Base-by-base conservation (phyloP, 2,797 vertebrate genomes). In the Tapirus indicus region DNA sequence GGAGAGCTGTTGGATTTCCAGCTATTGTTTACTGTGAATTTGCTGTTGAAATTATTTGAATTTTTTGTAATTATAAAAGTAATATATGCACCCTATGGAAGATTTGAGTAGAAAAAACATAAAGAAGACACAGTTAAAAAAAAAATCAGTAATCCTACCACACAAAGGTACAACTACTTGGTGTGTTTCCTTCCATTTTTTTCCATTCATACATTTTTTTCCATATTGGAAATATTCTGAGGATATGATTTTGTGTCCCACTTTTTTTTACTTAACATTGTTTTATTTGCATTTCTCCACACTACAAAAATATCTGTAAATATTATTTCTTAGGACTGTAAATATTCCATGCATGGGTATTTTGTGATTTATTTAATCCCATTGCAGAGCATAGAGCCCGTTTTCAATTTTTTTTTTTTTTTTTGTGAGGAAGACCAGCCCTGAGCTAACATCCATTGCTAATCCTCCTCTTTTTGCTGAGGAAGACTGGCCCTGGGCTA, bases 21-120 rank as follows among this genome's bases (percentile, higher is more conserved):
- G n/a, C 21, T 84, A 2, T 84, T 89, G 25, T 79, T 89, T 38
- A 23, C 77, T 82, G 69, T 88, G 58, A 27, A 56, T 71, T 88
- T 69, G 56, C 10, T 68, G 62, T 94, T 62, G 80, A 94, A 38
- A 71, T 54, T 86, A 18, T 23, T 68, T 74, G 77, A 17, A 6
- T 35, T 54, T 80, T 89, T 96, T 47, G 56, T 68, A 83, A 68
- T 83, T 69, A 89, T 60, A 27, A 82, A 86, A 93, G 41, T 85
- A 69, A 27, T 87, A 71, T 29, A 47, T 84, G 54, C 2, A 83
- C 56, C 77, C 56, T 92, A 41, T 38, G 25, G 25, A 77, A 84
- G 68, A 87, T 92, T 64, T 87, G 32, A 88, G 47, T 52, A 44
- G 16, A 75, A 88, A 86, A 77, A 84, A 68, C 47, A 5, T 18